phyloP scores from a whole-genome alignment of 2,113 vertebrate genomes.

The Coptodon rendalli region DNA sequence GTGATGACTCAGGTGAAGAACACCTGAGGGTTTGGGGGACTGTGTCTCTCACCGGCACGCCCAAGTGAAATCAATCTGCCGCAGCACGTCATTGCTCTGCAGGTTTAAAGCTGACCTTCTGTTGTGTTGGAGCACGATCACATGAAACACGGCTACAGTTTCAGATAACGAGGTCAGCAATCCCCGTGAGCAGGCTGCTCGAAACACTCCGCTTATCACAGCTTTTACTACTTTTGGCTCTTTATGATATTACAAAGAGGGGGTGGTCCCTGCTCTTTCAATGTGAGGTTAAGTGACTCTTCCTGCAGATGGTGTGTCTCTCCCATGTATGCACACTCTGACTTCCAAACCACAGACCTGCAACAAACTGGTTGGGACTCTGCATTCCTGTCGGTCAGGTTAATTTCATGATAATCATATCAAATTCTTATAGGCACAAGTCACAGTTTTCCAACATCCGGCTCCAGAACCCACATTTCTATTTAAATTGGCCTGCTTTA shows the following conservation, averaged over 20 bases:
- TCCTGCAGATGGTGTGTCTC: not conserved
- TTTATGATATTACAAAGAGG: not conserved
- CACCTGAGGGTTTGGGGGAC: not conserved
- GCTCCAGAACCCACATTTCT: not conserved
- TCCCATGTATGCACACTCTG: not conserved
- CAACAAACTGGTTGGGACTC: not conserved
- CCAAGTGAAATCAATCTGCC: not conserved
- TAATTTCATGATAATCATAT: not conserved
- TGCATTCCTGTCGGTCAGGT: not conserved
- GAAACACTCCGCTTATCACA: not conserved
- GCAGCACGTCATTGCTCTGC: not conserved
- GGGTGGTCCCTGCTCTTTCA: not conserved
- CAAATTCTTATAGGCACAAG: accelerated
- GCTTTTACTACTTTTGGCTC: not conserved
- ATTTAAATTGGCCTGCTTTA: not conserved
- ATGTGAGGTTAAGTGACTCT: not conserved
- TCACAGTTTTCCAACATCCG: not conserved
- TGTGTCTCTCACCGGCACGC: not conserved
- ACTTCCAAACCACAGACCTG: not conserved
- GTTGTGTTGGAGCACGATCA: not conserved
- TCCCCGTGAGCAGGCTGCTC: not conserved
- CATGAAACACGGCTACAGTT: not conserved
- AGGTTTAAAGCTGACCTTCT: not conserved
- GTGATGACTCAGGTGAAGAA: not conserved
- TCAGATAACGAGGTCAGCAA: not conserved